Percentiles rank a stretch among this genome's conserved stretches.
Conservation (phyloP, 2,113 vertebrate species). For the Neoarius graeffei region DNA sequence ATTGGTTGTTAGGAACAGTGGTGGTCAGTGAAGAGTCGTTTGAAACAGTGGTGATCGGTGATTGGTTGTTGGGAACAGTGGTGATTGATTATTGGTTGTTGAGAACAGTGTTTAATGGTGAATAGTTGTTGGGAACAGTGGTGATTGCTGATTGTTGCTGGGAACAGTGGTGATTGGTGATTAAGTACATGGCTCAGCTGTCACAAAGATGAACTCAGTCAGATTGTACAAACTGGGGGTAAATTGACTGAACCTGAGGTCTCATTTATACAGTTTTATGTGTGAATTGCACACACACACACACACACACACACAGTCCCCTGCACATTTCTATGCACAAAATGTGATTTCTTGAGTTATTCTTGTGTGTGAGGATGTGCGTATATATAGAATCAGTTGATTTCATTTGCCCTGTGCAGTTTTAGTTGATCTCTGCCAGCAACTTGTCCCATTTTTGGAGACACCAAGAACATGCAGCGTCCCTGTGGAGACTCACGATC, state of each 20-base stretch:
- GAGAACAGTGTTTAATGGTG: no score
- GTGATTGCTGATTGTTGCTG: neutral
- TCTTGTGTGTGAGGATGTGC: neutral
- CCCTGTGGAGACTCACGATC: neutral
- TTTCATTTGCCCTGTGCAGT: neutral
- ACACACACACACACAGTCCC: no score
- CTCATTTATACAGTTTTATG: neutral
- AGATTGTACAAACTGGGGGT: neutral
- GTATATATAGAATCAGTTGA: neutral
- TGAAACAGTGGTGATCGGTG: neutral
- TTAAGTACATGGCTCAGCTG: neutral
- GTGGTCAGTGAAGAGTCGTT: neutral
- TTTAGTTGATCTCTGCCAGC: neutral
- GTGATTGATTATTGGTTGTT: neutral
- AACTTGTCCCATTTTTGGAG: neutral
- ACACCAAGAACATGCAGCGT: neutral
- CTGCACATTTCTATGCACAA: neutral
- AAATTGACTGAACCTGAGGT: neutral
- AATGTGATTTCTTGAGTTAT: neutral
- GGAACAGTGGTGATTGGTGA: neutral
- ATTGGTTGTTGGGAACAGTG: no score
- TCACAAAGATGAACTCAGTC: neutral
- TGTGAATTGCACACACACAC: neutral
- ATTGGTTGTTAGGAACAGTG: no score
- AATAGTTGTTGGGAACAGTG: no score